A percentile compares a stretch with the other conserved stretches of the same genome.
Evolutionary conservation across 37 sponge, comb jelly and placozoan genomes (phyloP).

Genomic region (Halisarca cf. caerulea): DNA sequence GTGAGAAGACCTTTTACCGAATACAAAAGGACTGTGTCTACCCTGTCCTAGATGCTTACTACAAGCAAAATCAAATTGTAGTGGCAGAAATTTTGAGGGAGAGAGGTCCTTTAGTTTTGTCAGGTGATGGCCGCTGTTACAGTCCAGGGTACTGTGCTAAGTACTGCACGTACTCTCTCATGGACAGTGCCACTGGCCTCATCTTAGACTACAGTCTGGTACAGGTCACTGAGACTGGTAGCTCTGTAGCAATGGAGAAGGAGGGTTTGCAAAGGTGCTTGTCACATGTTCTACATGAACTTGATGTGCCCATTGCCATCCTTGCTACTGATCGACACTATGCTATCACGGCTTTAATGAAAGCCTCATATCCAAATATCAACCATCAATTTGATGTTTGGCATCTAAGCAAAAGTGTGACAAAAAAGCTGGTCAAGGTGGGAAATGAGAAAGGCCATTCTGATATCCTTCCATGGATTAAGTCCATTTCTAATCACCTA

Average conservation of each 20-base stretch:
- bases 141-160: constrained; percentile 42
- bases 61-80: neutral
- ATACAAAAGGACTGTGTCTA: neutral
- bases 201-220: constrained; percentile 36
- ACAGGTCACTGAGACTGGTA: constrained; percentile 39
- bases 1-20: neutral
- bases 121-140: constrained; percentile 52
- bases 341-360: neutral
- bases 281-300: neutral
- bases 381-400: constrained; percentile 59
- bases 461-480: neutral
- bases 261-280: constrained; percentile 31
- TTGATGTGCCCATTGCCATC: neutral
- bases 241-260: constrained; percentile 40
- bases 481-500: constrained; percentile 31
- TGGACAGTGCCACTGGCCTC: constrained; percentile 17
- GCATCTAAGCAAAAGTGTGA: constrained; percentile 34
- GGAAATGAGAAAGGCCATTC: neutral
- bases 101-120: neutral
- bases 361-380: constrained; percentile 22
- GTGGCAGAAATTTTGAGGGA: neutral
- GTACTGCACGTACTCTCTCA: constrained; percentile 38
- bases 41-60: neutral
- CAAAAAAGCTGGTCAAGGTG: constrained; percentile 8
- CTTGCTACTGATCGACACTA: constrained; percentile 21